Evolutionary conservation across 2,888 invertebrate species (phyloP).

Genomic region (Cyclophora punctaria): DNA sequence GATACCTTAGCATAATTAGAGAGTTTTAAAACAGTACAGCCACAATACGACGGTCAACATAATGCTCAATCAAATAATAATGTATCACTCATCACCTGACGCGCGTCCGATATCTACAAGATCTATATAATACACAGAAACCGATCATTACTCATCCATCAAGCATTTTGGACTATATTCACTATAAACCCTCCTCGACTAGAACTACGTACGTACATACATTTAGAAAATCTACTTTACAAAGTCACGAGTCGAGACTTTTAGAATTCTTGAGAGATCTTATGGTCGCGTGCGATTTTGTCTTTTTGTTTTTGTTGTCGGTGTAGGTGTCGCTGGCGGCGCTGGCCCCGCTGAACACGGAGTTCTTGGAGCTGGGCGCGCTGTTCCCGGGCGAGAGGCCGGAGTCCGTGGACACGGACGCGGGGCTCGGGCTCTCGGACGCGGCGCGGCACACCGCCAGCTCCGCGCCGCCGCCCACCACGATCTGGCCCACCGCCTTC

Average conservation of each 20-base stretch:
- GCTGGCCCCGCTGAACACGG: slow-evolving; percentile 44
- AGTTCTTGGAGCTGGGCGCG: slow-evolving; percentile 55
- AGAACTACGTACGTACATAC: slow-evolving; percentile 65
- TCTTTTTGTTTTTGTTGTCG: slow-evolving; percentile 54
- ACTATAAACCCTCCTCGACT: slow-evolving; percentile 48
- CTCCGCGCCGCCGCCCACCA: slow-evolving; percentile 62
- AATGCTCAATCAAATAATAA: too few relatives aligned
- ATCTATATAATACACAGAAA: slow-evolving; percentile 30
- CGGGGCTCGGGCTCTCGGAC: slow-evolving; percentile 62
- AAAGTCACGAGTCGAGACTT: slow-evolving; percentile 69
- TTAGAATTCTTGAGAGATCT: slow-evolving; percentile 67
- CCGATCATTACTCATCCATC: slow-evolving; percentile 42
- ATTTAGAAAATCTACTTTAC: slow-evolving; percentile 75
- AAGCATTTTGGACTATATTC: slow-evolving; percentile 57
- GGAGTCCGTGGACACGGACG: slow-evolving; percentile 62
- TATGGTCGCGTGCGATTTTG: slow-evolving; percentile 42
- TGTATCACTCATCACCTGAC: too few relatives aligned
- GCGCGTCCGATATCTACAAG: slow-evolving; percentile 31
- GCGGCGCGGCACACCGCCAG: slow-evolving; percentile 61
- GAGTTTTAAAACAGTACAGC: too few relatives aligned
- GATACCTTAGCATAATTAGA: too few relatives aligned
- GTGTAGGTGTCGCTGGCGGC: slow-evolving; percentile 35
- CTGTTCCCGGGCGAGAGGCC: slow-evolving; percentile 65
- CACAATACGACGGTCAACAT: too few relatives aligned
- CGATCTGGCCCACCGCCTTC: slow-evolving; percentile 69